Evolutionary conservation across 2,888 invertebrate genomes (phyloP), one percentile per base, ranked within the genome.

Genomic region (Habroteleia sp.): DNA sequence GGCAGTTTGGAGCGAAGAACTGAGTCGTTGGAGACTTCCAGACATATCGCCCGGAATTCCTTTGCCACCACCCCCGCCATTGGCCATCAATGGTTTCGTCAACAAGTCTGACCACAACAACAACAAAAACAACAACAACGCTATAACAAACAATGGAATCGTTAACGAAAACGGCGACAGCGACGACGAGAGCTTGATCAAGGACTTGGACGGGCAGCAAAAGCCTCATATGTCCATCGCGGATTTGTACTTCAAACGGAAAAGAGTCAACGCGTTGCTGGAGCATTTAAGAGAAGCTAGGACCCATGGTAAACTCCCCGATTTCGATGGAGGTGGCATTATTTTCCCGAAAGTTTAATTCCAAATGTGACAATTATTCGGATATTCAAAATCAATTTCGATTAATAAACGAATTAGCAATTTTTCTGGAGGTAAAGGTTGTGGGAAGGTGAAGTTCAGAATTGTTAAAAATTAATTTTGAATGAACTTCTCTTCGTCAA

Each of bases 1-100:
- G 1, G 87, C 88, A 1, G 84, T 84, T 16, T 88, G 88, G 88
- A 85, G 85, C 74, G 86, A 86, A 56, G 88, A 88, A 65, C 65
- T 88, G 2, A 84, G 81, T 42, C 85, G 88, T 1, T 88, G 88
- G 88, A 79, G 87, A 41, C 66, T 88, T 16, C 87, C 87, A 10
- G 88, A 88, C 50, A 75, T 82, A 0, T 80, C 83, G 0, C 81
- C 81, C 3, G 79, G 78, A 0, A 85, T 87, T 13, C 84, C 85
- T 3, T 78, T 88, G 63, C 88, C 88, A 1, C 86, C 85, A 0
- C 83, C 85, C 0, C 74, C 83, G 1, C 74, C 82, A 0, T 37
- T 75, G 1, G 48, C 79, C 1, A 65, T 77, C 1, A 73, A 77
- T 33, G 72, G 77, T 68, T 83, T 72, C 0, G 84, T 87, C 33